A percentile compares a stretch with the other conserved stretches of the same genome.
Evolutionary conservation across 2,888 invertebrate genomes (phyloP).

Genomic region (Oscheius sp.): DNA sequence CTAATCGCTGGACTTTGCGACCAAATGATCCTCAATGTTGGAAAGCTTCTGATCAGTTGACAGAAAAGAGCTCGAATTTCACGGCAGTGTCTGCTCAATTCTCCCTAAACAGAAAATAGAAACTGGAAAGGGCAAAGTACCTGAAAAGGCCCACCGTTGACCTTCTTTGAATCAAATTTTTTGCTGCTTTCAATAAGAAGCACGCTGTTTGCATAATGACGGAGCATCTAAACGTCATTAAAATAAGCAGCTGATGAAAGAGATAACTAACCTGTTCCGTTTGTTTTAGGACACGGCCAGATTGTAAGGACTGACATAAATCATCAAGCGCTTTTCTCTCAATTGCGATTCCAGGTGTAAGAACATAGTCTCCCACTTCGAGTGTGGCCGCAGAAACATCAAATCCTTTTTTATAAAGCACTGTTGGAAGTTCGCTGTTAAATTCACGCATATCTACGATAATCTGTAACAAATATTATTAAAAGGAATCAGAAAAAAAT

Average conservation of each 20-base stretch:
- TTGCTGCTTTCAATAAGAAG: constrained; percentile 65
- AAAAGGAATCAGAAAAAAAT: neutral
- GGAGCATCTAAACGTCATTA: constrained; percentile 60
- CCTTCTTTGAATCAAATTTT: constrained; percentile 62
- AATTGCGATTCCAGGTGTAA: constrained; percentile 93
- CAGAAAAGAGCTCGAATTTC: constrained; percentile 75
- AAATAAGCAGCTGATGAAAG: neutral
- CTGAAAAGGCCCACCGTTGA: constrained; percentile 68
- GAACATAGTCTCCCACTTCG: constrained; percentile 86
- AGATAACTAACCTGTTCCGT: constrained; percentile 76
- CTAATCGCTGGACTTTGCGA: constrained; percentile 94
- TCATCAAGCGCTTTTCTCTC: constrained; percentile 91
- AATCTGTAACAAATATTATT: constrained; percentile 68
- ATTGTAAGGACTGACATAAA: constrained; percentile 91
- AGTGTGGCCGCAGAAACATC: constrained; percentile 78
- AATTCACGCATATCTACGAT: constrained; percentile 98
- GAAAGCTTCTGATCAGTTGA: constrained; percentile 92
- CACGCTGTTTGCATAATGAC: constrained; percentile 61
- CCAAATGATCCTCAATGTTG: constrained; percentile 90
- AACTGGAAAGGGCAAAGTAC: constrained; percentile 21
- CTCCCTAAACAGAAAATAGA: constrained; percentile 52
- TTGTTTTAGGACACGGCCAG: constrained; percentile 93
- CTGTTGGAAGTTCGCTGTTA: constrained; percentile 90
- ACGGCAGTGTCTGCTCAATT: constrained; percentile 61
- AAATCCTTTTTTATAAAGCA: constrained; percentile 90